phyloP scores from a whole-genome alignment of 2,888 invertebrate genomes.

The Neoascia interrupta region DNA sequence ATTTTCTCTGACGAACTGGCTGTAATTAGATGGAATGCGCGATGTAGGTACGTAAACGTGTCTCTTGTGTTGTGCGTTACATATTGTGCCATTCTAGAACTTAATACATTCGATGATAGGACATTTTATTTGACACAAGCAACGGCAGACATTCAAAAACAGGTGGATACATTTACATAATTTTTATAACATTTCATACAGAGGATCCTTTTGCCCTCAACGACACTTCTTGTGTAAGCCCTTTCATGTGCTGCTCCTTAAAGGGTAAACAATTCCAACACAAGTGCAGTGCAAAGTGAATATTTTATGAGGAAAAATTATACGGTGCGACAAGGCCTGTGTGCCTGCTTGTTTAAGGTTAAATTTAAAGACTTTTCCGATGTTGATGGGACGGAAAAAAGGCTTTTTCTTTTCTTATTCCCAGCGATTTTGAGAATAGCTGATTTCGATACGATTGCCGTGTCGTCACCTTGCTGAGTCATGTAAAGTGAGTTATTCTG shows the following conservation, averaged over 20 bases:
- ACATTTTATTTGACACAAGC: too few species aligned
- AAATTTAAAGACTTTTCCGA: background rate
- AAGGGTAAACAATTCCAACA: background rate
- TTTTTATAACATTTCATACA: too few species aligned
- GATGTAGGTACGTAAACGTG: too few species aligned
- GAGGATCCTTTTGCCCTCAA: too few species aligned
- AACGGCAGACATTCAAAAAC: too few species aligned
- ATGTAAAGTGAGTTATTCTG: background rate
- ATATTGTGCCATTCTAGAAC: too few species aligned
- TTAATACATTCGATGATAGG: too few species aligned
- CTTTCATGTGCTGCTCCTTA: background rate
- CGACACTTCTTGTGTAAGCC: too few species aligned
- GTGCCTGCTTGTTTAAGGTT: background rate
- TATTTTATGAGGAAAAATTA: conserved; percentile 3
- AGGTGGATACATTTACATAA: too few species aligned
- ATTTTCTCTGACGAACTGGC: too few species aligned
- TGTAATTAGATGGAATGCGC: too few species aligned
- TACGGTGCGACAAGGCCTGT: background rate
- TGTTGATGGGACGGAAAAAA: background rate
- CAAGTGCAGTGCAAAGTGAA: background rate
- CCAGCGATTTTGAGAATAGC: background rate
- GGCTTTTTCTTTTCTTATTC: background rate
- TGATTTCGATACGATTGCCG: background rate
- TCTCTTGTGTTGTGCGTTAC: too few species aligned
- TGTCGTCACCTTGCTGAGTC: background rate